Base-by-base conservation (phyloP, 2,113 vertebrate genomes). In the Notothenia coriiceps region DNA sequence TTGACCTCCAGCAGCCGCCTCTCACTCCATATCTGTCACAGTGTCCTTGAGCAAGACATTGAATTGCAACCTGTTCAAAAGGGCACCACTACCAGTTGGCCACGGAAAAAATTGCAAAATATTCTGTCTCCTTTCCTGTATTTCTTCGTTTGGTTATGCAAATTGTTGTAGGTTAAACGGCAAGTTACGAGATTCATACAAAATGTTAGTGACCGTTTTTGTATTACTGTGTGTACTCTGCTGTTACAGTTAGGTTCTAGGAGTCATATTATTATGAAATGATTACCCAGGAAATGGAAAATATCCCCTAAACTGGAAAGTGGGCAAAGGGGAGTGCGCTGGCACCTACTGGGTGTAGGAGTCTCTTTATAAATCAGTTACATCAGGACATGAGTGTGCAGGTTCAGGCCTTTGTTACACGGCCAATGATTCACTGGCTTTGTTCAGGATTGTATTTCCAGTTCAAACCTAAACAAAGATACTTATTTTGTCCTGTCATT, bases 301-400 rank as follows among this genome's bases (percentile, higher is more conserved):
- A 50, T 18, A 49, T 66, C 50, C 54, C 67, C 47, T 73, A 6
- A 70, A 49, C n/a, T 69, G 77, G 43, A 83, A 77, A 78, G 66
- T 71, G 63, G 83, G 59, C 70, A 82, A 73, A 51, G 29, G 18
- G 29, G 10, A 62, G 14, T 56, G 67, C 5, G 67, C 66, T 51
- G 66, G 70, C 70, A 54, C 63, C 57, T 11, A 6, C 25, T 76
- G 47, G 77, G 84, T 50, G 17, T 33, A 40, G 67, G 25, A 70
- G 61, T 86, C 54, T 90, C 86, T 80, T 84, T 74, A 68, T 80
- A 77, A 87, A 88, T 90, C 79, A 80, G 74, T 88, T 83, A 74
- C 87, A 64, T 89, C 77, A 88, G 61, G 68, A 77, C 71, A 62
- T 76, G 83, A 81, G 80, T 69, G 73, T 81, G 69, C 77, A 74